Conservation (phyloP, 1,140 invertebrate genomes). For the Araneus ventricosus region DNA sequence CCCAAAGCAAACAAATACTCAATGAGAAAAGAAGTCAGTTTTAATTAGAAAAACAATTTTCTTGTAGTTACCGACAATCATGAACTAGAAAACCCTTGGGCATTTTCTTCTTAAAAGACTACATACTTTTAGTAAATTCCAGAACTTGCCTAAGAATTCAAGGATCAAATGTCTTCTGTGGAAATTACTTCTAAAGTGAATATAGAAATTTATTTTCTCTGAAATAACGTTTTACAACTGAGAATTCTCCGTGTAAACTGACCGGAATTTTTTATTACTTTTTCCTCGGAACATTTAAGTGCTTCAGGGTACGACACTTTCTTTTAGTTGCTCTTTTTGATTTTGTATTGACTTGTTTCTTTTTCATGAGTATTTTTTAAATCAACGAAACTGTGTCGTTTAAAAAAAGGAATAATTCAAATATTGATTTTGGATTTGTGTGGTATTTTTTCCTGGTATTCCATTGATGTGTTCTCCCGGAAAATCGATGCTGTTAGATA, state of each 20-base stretch:
- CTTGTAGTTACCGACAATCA: neutral
- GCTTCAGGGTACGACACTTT: neutral
- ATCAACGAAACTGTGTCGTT: too few species aligned
- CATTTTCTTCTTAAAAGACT: neutral
- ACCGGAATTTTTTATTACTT: neutral
- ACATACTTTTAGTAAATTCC: neutral
- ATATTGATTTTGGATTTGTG: too few species aligned
- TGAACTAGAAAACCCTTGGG: neutral
- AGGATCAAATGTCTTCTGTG: neutral
- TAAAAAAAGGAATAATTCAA: too few species aligned
- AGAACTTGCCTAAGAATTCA: neutral
- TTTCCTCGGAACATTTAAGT: neutral
- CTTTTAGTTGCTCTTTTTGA: too few species aligned
- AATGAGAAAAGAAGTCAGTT: neutral
- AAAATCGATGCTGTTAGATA: too few species aligned
- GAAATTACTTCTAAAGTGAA: constrained; percentile 7
- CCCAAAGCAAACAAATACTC: neutral
- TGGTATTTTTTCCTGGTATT: too few species aligned
- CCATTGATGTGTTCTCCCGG: too few species aligned
- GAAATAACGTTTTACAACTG: neutral
- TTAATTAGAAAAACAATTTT: neutral
- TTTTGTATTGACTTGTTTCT: too few species aligned
- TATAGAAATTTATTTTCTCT: neutral
- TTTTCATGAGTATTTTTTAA: too few species aligned
- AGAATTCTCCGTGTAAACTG: neutral